A percentile compares a stretch with the other conserved stretches of the same genome.
phyloP scores from a whole-genome alignment of 1,140 invertebrate genomes.

The Leucophenga varia region DNA sequence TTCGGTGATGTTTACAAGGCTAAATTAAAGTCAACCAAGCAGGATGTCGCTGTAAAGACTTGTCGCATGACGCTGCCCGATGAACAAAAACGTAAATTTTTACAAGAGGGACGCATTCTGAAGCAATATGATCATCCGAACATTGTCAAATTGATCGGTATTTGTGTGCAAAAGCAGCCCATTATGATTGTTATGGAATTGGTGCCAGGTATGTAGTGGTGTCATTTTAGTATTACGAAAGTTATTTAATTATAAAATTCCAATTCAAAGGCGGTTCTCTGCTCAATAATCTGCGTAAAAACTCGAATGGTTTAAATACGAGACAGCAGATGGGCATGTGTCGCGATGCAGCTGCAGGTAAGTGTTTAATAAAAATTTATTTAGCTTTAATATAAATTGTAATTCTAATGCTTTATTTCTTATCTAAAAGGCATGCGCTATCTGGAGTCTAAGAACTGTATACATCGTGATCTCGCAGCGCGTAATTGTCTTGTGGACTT shows the following conservation, averaged over 20 bases:
- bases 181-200: conserved; percentile 99
- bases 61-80: conserved; percentile 91
- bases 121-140: conserved; percentile 98
- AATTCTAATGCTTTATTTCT: background rate
- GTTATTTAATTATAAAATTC: background rate
- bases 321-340: conserved; percentile 86
- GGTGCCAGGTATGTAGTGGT: conserved; percentile 70
- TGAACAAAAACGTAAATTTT: conserved; percentile 94
- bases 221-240: conserved; percentile 25
- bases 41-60: conserved; percentile 94
- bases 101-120: conserved; percentile 92
- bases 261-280: conserved; percentile 76
- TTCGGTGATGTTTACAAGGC: conserved; percentile 97
- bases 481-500: conserved; percentile 81
- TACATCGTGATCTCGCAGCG: conserved; percentile 93
- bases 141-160: conserved; percentile 94
- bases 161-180: conserved; percentile 96
- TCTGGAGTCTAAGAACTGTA: conserved; percentile 94
- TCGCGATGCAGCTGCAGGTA: conserved; percentile 85
- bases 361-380: conserved; percentile 1
- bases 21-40: conserved; percentile 75
- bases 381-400: background rate
- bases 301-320: conserved; percentile 67
- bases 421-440: conserved; percentile 76
- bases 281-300: conserved; percentile 82